phyloP scores from a whole-genome alignment of 2,888 invertebrate species.

The Hydriomena furcata region DNA sequence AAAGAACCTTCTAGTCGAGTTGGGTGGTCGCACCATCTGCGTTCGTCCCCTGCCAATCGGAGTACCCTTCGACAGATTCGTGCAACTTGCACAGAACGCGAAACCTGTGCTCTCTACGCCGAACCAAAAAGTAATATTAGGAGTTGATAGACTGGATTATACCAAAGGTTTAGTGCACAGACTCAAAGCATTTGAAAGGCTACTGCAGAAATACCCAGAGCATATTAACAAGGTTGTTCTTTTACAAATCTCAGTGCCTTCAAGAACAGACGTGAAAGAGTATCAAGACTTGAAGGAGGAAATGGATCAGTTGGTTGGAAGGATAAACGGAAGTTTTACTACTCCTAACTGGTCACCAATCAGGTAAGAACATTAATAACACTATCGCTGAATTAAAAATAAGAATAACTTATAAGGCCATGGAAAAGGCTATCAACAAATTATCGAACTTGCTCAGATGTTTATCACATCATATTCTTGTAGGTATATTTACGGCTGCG shows the following conservation, averaged over 20 bases:
- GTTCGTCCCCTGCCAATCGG: conserved; percentile 94
- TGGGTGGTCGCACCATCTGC: conserved; percentile 93
- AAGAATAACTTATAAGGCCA: too few relatives aligned
- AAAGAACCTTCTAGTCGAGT: conserved; percentile 93
- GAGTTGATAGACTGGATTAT: conserved; percentile 95
- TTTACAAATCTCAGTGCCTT: conserved; percentile 94
- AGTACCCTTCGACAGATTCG: conserved; percentile 94
- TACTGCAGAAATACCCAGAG: conserved; percentile 92
- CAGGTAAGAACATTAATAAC: conserved; percentile 56
- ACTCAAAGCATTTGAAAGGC: conserved; percentile 91
- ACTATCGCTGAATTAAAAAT: not conserved
- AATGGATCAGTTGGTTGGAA: conserved; percentile 94
- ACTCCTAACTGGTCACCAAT: conserved; percentile 97
- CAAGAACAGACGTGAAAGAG: conserved; percentile 94
- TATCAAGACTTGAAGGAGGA: conserved; percentile 95
- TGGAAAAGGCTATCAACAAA: too few relatives aligned
- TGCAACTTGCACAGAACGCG: conserved; percentile 88
- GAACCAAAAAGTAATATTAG: conserved; percentile 91
- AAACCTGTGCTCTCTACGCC: conserved; percentile 86
- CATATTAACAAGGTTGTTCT: conserved; percentile 92
- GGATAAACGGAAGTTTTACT: conserved; percentile 94
- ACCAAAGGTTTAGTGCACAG: conserved; percentile 94
- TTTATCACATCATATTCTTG: conserved; percentile 13
- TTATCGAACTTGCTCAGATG: too few relatives aligned
- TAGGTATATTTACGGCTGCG: conserved; percentile 93